Percentiles rank a stretch among this genome's conserved stretches.
phyloP scores from a whole-genome alignment of 2,888 invertebrate genomes.

The Volucella bombylans region DNA sequence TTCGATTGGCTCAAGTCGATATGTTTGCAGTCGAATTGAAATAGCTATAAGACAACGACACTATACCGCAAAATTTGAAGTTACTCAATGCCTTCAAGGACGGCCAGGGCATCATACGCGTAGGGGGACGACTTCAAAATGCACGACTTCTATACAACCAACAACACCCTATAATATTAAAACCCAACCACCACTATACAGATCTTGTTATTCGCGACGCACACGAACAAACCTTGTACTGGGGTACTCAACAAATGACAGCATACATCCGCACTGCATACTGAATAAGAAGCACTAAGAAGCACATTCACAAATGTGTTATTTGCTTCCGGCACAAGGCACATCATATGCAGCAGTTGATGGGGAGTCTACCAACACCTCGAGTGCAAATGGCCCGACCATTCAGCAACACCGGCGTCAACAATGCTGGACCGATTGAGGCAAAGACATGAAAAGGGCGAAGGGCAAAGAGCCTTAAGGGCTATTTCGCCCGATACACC shows the following conservation, averaged over 20 bases:
- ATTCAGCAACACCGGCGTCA: no score
- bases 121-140: no score
- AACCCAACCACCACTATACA: no score
- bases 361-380: no score
- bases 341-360: no score
- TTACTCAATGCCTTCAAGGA: constrained; percentile 19
- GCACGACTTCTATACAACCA: no score
- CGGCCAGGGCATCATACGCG: constrained; percentile 10
- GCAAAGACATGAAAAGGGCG: not conserved
- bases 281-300: not conserved
- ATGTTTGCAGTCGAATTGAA: constrained; percentile 13
- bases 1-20: not conserved
- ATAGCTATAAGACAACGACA: not conserved
- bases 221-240: not conserved
- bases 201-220: no score
- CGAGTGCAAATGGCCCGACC: no score
- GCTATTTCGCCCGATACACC: no score
- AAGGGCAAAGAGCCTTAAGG: not conserved
- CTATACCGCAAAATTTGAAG: not conserved
- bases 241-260: not conserved
- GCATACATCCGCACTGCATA: not conserved
- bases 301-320: not conserved
- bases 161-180: no score
- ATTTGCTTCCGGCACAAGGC: constrained; percentile 7
- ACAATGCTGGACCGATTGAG: not conserved